These are phyloP conservation scores for Dascillus cervinus DNA, from an alignment of 2,888 invertebrate genomes.

Conservation along the genomic window DNA sequence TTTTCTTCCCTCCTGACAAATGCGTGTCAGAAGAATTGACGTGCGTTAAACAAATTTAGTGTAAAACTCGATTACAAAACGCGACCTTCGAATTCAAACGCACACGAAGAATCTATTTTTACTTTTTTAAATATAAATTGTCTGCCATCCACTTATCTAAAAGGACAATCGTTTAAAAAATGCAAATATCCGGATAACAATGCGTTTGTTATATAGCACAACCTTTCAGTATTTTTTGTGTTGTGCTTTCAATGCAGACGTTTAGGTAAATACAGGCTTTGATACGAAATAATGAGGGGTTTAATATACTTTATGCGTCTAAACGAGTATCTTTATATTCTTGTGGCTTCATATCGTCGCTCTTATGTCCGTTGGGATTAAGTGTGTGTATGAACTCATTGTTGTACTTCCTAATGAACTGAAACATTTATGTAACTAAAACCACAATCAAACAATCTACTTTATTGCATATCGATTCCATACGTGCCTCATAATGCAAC, in stretches of 20 bases:
- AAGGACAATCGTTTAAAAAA: constrained; percentile 7
- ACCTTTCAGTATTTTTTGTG: constrained; percentile 16
- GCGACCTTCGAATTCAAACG: too few relatives aligned
- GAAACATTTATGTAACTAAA: too few relatives aligned
- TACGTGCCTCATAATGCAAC: too few relatives aligned
- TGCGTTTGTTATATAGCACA: constrained; percentile 16
- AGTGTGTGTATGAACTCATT: constrained; percentile 15
- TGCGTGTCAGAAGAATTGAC: too few relatives aligned
- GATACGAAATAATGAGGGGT: constrained; percentile 30
- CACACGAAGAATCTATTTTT: constrained; percentile 9
- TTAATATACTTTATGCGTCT: constrained; percentile 28
- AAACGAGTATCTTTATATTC: constrained; percentile 25
- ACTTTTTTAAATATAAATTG: constrained; percentile 9
- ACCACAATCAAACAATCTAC: too few relatives aligned
- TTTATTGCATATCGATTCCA: too few relatives aligned
- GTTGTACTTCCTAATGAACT: constrained; percentile 9
- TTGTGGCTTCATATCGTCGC: constrained; percentile 19
- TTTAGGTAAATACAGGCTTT: constrained; percentile 32
- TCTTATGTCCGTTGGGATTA: constrained; percentile 22
- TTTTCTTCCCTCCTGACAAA: too few relatives aligned
- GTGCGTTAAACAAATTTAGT: too few relatives aligned
- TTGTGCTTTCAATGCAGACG: constrained; percentile 24
- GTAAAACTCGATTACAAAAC: too few relatives aligned
- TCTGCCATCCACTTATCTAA: constrained; percentile 9
- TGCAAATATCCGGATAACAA: constrained; percentile 18